phyloP scores from a whole-genome alignment of 2,888 invertebrate species.

The Catonia carolina region DNA sequence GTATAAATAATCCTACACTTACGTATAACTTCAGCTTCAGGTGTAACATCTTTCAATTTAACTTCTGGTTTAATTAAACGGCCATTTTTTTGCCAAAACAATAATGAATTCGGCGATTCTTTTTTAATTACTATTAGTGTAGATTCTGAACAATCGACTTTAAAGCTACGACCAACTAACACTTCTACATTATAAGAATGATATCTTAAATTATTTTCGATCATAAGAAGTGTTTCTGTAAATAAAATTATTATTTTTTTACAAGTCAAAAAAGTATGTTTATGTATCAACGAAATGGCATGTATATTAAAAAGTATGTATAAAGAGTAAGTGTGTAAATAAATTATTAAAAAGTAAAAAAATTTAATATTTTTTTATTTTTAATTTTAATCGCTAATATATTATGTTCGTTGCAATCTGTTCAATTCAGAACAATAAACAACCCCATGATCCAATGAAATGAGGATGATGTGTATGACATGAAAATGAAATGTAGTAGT shows the following conservation, averaged over 20 bases:
- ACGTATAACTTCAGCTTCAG: not conserved
- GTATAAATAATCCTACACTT: not conserved
- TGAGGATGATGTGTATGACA: no score
- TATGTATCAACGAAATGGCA: no score
- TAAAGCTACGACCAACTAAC: conserved; percentile 1
- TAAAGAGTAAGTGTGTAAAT: no score
- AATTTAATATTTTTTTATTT: no score
- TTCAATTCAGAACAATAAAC: no score
- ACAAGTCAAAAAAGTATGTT: not conserved
- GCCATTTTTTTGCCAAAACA: conserved; percentile 18
- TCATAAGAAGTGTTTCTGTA: not conserved
- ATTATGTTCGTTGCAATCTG: no score
- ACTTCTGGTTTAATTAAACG: not conserved
- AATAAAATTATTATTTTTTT: not conserved
- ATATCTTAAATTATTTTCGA: not conserved
- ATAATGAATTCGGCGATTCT: conserved; percentile 12
- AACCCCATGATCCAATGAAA: no score
- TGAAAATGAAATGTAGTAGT: no score
- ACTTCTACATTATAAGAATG: conserved; percentile 4
- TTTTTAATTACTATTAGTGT: conserved; percentile 15
- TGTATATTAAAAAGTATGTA: no score
- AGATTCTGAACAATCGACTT: not conserved
- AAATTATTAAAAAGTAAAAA: no score
- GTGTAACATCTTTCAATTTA: not conserved
- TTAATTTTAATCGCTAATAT: no score